phyloP scores from a whole-genome alignment of 1,140 invertebrate species.

The Alviniconcha marisindica region DNA sequence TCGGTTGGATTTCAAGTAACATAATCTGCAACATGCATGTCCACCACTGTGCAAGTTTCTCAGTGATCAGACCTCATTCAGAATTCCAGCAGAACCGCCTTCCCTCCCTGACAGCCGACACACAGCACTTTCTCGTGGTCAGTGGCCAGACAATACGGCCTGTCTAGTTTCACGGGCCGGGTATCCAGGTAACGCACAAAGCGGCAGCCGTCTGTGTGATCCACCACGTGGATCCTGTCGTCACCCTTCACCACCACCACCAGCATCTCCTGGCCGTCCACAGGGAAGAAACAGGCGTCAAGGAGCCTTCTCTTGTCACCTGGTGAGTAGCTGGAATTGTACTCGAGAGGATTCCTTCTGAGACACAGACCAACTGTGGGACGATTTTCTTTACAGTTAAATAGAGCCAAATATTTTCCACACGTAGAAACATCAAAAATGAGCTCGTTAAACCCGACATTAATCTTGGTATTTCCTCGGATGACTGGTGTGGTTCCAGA shows the following conservation, averaged over 20 bases:
- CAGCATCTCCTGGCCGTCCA: conserved; percentile 1
- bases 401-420: background rate
- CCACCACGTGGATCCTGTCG: conserved; percentile 1
- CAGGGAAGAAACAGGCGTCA: background rate
- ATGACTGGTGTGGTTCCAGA: background rate
- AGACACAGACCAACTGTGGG: too few relatives aligned
- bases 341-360: too few relatives aligned
- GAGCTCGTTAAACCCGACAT: background rate
- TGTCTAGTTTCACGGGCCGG: background rate
- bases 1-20: too few relatives aligned
- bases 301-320: background rate
- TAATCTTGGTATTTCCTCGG: background rate
- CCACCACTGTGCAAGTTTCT: too few relatives aligned
- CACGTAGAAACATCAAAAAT: background rate
- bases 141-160: conserved; percentile 7
- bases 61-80: too few relatives aligned
- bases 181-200: conserved; percentile 7
- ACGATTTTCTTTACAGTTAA: too few relatives aligned
- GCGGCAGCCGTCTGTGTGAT: background rate
- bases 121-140: background rate
- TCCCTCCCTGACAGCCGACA: background rate
- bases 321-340: too few relatives aligned
- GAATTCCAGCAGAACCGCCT: background rate
- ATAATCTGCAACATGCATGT: too few relatives aligned
- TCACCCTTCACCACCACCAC: background rate